A percentile compares a stretch with the other conserved stretches of the same genome.
Evolutionary conservation across 92 coral and sea anemone species (phyloP).

Genomic region (Galaxea fascicularis): DNA sequence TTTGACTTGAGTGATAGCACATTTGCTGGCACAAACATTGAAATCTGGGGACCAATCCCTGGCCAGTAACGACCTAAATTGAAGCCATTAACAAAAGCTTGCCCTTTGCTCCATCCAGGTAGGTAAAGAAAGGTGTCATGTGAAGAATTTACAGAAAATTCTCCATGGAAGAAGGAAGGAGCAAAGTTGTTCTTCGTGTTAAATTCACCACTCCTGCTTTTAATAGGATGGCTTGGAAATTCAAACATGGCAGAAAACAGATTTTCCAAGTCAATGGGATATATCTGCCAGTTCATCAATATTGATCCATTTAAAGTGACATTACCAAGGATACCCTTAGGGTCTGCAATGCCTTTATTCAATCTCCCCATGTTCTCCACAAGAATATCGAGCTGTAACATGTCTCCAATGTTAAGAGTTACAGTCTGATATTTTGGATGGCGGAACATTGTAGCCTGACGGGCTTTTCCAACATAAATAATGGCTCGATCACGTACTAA

Average conservation of each 20-base stretch:
- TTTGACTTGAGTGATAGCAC: slow-evolving; percentile 71
- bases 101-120: slow-evolving; percentile 92
- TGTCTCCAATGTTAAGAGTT: slow-evolving; percentile 51
- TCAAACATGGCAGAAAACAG: slow-evolving; percentile 33
- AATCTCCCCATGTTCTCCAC: slow-evolving; percentile 92
- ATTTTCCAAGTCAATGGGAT: slow-evolving; percentile 68
- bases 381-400: slow-evolving; percentile 78
- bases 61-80: slow-evolving; percentile 98
- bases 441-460: slow-evolving; percentile 76
- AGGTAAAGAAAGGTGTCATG: slow-evolving; percentile 82
- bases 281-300: slow-evolving; percentile 85
- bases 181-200: slow-evolving; percentile 66
- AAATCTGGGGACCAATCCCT: slow-evolving; percentile 88
- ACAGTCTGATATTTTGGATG: slow-evolving; percentile 59
- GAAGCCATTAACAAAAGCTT: slow-evolving; percentile 86
- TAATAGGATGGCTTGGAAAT: not conserved
- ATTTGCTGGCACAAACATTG: slow-evolving; percentile 91
- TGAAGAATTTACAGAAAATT: slow-evolving; percentile 64
- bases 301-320: slow-evolving; percentile 72
- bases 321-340: slow-evolving; percentile 91
- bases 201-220: not conserved
- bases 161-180: slow-evolving; percentile 79
- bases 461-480: slow-evolving; percentile 79
- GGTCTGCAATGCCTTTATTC: slow-evolving; percentile 77
- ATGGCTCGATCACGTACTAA: slow-evolving; percentile 89